phyloP scores from a whole-genome alignment of 2,113 vertebrate species.

The Marmota flaviventris region DNA sequence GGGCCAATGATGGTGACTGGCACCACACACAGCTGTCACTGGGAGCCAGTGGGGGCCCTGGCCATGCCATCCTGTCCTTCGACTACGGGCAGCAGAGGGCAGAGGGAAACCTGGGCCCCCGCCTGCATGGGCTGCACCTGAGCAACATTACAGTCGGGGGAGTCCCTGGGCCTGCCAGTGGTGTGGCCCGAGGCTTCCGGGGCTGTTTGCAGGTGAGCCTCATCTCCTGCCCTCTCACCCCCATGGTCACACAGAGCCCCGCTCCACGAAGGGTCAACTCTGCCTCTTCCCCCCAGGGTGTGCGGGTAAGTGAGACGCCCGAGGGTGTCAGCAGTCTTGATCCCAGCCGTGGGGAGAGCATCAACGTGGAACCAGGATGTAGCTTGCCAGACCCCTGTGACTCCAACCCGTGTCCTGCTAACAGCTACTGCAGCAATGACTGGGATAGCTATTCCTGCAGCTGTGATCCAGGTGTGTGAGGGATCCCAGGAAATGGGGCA shows the following conservation, averaged over 20 bases:
- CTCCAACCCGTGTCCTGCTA: conserved; percentile 93
- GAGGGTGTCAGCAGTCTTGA: conserved; percentile 84
- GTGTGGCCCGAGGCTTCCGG: conserved; percentile 91
- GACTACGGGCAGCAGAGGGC: conserved; percentile 95
- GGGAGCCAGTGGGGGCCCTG: conserved; percentile 79
- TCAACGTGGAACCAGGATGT: conserved; percentile 94
- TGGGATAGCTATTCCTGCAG: conserved; percentile 96
- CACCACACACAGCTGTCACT: conserved; percentile 93
- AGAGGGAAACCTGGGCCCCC: conserved; percentile 75
- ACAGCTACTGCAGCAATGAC: conserved; percentile 94
- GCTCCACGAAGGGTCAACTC: background rate
- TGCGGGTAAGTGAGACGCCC: conserved; percentile 88
- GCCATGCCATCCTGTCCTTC: conserved; percentile 89
- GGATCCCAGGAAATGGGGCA: background rate
- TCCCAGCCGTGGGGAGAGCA: conserved; percentile 87
- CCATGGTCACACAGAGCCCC: background rate
- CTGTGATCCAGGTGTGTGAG: conserved; percentile 91
- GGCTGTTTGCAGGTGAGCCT: conserved; percentile 94
- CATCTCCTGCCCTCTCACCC: background rate
- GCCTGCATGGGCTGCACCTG: conserved; percentile 91
- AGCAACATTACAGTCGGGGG: conserved; percentile 91
- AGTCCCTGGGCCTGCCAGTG: conserved; percentile 83
- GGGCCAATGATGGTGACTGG: conserved; percentile 94
- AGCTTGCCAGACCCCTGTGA: conserved; percentile 93
- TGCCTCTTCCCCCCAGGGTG: conserved; percentile 86